These are phyloP conservation scores for Nephrotoma flavescens DNA, from an alignment of 2,888 invertebrate genomes.

Conservation along the genomic window DNA sequence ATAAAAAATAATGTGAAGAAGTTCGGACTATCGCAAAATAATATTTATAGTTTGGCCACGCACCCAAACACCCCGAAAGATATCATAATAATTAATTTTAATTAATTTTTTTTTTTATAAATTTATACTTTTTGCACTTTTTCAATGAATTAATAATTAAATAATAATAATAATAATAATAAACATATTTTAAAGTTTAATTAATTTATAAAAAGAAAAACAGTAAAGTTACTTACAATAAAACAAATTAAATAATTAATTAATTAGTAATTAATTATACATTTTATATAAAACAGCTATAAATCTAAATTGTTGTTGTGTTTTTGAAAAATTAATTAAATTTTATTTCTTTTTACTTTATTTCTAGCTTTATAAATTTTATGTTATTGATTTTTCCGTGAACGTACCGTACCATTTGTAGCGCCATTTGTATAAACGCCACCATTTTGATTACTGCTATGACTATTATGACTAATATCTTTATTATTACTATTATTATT, in stretches of 20 bases:
- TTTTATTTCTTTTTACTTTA: neutral
- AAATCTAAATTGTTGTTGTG: neutral
- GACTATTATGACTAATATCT: neutral
- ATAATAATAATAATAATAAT: neutral
- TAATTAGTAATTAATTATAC: neutral
- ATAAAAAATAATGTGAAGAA: neutral
- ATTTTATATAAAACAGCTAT: neutral
- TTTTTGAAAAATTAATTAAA: neutral
- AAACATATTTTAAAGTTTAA: neutral
- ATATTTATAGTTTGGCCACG: neutral
- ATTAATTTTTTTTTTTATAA: neutral
- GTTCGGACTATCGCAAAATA: neutral
- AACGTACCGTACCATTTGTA: neutral
- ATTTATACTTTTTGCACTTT: neutral
- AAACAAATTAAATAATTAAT: neutral
- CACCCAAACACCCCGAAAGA: neutral
- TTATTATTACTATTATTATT: neutral
- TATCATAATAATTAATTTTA: neutral
- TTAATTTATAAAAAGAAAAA: neutral
- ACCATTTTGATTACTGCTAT: neutral
- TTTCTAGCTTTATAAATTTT: neutral
- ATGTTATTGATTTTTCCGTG: neutral
- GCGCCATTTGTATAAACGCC: neutral
- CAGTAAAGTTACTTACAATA: neutral
- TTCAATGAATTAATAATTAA: neutral